Conservation (phyloP, 1,140 invertebrate species). For the Brachystomella parvula region DNA sequence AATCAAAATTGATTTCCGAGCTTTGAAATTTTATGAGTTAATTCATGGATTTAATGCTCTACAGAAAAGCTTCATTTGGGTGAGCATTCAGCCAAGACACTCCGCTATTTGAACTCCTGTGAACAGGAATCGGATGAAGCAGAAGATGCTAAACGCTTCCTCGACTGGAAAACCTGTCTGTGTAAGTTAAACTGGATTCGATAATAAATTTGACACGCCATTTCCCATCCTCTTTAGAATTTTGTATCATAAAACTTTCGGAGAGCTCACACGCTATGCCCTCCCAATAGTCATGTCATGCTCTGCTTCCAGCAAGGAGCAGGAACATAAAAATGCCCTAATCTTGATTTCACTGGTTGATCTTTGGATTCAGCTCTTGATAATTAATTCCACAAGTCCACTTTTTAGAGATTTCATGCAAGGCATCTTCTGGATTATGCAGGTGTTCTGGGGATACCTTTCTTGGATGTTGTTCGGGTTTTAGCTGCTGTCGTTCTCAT, state of each 20-base stretch:
- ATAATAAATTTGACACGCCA: no score
- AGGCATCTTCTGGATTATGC: slow-evolving; percentile 24
- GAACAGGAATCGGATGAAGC: slow-evolving; percentile 56
- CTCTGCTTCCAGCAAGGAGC: no score
- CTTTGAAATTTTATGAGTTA: background rate
- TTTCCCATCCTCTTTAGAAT: no score
- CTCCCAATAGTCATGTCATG: no score
- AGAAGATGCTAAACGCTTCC: slow-evolving; percentile 67
- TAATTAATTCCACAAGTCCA: no score
- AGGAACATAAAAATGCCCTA: no score
- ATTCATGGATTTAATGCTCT: slow-evolving; percentile 27
- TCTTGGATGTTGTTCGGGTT: slow-evolving; percentile 83
- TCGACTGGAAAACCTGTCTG: slow-evolving; percentile 81
- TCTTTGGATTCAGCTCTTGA: no score
- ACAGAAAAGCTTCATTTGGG: slow-evolving; percentile 69
- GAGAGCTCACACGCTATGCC: no score
- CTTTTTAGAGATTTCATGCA: no score
- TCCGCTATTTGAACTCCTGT: slow-evolving; percentile 70
- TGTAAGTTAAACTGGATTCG: slow-evolving; percentile 45
- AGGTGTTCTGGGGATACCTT: slow-evolving; percentile 82
- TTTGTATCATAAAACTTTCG: no score
- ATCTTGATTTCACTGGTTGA: no score
- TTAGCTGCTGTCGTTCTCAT: slow-evolving; percentile 80
- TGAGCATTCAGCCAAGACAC: slow-evolving; percentile 64
- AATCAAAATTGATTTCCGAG: background rate